Evolutionary conservation across 2,888 invertebrate genomes (phyloP).

Genomic region (Polydrusus pterygomalis): DNA sequence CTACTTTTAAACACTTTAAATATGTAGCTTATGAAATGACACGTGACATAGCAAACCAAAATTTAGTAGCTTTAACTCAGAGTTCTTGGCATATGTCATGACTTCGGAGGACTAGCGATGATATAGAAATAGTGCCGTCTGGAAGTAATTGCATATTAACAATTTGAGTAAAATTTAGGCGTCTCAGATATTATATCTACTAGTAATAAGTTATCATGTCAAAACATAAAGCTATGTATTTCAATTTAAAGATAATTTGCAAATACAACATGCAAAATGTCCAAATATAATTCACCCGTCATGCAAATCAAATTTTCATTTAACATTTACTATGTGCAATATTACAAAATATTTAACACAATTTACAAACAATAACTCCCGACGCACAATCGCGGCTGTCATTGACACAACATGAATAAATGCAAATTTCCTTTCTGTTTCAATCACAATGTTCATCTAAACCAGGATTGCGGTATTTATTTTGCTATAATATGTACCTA

Average conservation of each 20-base stretch:
- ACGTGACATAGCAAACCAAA: too few species aligned
- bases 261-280: background rate
- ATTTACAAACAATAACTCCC: constrained; percentile 32
- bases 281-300: constrained; percentile 22
- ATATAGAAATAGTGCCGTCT: too few species aligned
- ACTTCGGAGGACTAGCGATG: too few species aligned
- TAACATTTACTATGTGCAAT: constrained; percentile 2
- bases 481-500: constrained; percentile 1
- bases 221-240: constrained; percentile 15
- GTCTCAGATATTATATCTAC: too few species aligned
- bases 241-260: background rate
- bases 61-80: too few species aligned
- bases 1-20: too few species aligned
- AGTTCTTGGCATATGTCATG: too few species aligned
- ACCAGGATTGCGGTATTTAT: background rate
- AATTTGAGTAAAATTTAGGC: too few species aligned
- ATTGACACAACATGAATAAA: constrained; percentile 27
- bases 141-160: too few species aligned
- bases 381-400: constrained; percentile 21
- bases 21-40: too few species aligned
- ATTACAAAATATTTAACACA: constrained; percentile 29
- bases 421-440: constrained; percentile 29
- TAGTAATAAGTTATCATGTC: background rate
- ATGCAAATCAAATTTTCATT: constrained; percentile 19
- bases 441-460: constrained; percentile 12